These are phyloP conservation scores for Dasysyrphus albostriatus DNA, from an alignment of 2,888 invertebrate genomes.

Conservation along the genomic window DNA sequence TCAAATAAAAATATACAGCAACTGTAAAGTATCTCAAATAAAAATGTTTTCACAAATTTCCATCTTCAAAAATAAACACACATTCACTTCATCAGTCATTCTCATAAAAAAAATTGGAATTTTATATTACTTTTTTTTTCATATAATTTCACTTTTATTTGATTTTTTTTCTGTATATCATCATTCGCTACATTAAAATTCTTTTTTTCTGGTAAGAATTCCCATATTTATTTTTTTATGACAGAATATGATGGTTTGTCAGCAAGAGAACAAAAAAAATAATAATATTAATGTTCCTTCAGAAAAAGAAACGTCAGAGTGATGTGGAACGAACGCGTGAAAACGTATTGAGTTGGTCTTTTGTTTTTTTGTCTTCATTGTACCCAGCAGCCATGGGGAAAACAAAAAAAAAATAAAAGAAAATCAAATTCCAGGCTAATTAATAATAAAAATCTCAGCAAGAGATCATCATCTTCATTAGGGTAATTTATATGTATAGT, in stretches of 20 bases:
- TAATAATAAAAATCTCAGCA: constrained; percentile 75
- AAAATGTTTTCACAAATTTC: constrained; percentile 72
- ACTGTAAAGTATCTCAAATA: constrained; percentile 53
- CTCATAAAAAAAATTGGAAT: constrained; percentile 32
- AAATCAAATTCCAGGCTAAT: constrained; percentile 61
- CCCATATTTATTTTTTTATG: constrained; percentile 29
- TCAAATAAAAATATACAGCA: constrained; percentile 45
- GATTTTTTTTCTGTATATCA: constrained; percentile 30
- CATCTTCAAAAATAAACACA: constrained; percentile 70
- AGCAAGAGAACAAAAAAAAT: not conserved
- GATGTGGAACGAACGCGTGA: constrained; percentile 16
- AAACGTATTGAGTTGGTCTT: constrained; percentile 30
- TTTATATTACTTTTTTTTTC: constrained; percentile 26
- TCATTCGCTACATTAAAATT: constrained; percentile 37
- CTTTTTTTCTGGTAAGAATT: constrained; percentile 12
- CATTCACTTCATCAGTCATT: constrained; percentile 68
- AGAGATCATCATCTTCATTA: constrained; percentile 75
- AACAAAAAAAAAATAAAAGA: constrained; percentile 11
- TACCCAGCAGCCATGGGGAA: not conserved
- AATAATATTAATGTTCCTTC: constrained; percentile 36
- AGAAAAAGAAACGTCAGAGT: constrained; percentile 9
- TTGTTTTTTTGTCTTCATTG: not conserved
- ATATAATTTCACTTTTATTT: constrained; percentile 25
- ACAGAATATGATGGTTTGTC: constrained; percentile 19
- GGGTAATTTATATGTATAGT: constrained; percentile 68